Percentiles rank a stretch among this genome's conserved stretches.
These are phyloP conservation scores for Nephrotoma guestfalica DNA, from an alignment of 2,888 invertebrate species.

Conservation along the genomic window DNA sequence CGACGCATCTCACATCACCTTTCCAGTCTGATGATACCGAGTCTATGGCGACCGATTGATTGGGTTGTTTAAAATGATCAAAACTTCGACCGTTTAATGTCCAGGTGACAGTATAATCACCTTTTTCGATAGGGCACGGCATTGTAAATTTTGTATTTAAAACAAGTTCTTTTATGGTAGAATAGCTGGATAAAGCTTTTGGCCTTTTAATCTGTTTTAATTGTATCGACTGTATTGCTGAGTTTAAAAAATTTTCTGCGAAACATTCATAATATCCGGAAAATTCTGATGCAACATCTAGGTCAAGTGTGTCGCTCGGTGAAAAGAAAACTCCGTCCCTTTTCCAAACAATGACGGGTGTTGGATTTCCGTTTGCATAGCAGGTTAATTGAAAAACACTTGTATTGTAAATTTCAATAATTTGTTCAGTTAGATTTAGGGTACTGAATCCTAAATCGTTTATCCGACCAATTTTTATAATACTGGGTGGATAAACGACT, in stretches of 20 bases:
- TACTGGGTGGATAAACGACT: neutral
- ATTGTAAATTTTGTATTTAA: neutral
- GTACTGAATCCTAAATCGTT: neutral
- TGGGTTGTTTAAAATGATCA: neutral
- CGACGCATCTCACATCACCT: neutral
- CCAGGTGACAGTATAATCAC: neutral
- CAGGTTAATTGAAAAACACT: neutral
- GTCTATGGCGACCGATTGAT: neutral
- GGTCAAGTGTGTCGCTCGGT: neutral
- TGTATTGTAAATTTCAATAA: neutral
- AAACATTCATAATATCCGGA: neutral
- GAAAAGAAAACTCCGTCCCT: neutral
- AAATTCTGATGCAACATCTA: neutral
- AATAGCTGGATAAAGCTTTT: neutral
- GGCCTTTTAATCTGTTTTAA: neutral
- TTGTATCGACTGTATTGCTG: neutral
- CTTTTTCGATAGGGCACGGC: neutral
- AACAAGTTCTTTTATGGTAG: neutral
- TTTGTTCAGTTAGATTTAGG: neutral
- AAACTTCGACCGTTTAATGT: neutral
- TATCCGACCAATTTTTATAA: neutral
- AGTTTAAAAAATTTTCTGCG: neutral
- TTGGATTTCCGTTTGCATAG: neutral
- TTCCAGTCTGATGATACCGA: neutral
- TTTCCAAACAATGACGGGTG: neutral